Evolutionary conservation across 2,797 vertebrate genomes (phyloP).

Genomic region (Pelochelys cantorii): DNA sequence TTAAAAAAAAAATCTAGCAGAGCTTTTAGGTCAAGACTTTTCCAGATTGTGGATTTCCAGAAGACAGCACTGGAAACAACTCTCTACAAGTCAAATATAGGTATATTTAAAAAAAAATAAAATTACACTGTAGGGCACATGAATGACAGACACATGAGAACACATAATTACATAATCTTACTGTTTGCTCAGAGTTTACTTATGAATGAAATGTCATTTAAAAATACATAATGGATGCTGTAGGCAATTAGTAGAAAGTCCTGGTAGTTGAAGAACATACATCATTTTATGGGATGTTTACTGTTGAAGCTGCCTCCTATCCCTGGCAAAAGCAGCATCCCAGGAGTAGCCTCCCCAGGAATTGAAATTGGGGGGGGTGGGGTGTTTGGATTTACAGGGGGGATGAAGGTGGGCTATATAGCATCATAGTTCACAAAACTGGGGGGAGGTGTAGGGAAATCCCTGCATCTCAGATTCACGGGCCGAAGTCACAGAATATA

Average conservation of each 20-base stretch:
- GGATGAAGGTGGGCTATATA: no score
- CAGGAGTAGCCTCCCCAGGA: neutral
- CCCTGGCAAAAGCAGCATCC: conserved; percentile 57
- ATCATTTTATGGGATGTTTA: conserved; percentile 80
- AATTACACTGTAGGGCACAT: conserved; percentile 28
- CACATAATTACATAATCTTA: conserved; percentile 69
- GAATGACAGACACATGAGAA: conserved; percentile 67
- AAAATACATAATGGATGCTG: conserved; percentile 80
- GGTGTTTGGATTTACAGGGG: no score
- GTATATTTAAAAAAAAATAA: neutral
- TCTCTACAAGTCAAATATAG: conserved; percentile 13
- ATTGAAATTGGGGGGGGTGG: no score
- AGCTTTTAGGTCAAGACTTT: neutral
- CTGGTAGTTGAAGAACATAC: conserved; percentile 79
- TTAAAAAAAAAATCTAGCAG: neutral
- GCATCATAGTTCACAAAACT: no score
- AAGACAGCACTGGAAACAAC: conserved; percentile 7
- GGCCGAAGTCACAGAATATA: conserved; percentile 56
- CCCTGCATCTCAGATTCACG: conserved; percentile 56
- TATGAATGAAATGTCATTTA: conserved; percentile 78
- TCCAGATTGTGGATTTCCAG: conserved; percentile 6
- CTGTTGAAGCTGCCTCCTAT: conserved; percentile 73
- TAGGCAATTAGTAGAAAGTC: conserved; percentile 82
- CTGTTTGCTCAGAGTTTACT: conserved; percentile 82
- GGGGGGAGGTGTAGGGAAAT: no score